A percentile compares a stretch with the other conserved stretches of the same genome.
phyloP scores from a whole-genome alignment of 2,113 vertebrate genomes.

The Tretioscincus oriximinensis region DNA sequence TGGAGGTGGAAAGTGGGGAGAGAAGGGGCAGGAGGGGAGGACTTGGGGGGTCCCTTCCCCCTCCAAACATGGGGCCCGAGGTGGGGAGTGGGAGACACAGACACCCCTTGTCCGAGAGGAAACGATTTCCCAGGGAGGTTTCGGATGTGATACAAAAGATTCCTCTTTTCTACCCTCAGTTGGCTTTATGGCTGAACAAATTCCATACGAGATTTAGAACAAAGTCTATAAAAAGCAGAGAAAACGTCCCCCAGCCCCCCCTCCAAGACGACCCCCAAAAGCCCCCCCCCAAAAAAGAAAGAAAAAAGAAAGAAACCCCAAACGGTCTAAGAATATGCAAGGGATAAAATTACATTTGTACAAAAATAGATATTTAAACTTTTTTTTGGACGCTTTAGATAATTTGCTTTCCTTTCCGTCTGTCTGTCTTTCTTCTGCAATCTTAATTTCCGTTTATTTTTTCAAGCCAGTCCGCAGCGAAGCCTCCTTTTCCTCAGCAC shows the following conservation, averaged over 20 bases:
- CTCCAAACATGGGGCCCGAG: neutral
- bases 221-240: conserved; percentile 55
- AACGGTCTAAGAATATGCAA: conserved; percentile 65
- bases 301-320: conserved; percentile 48
- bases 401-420: conserved; percentile 55
- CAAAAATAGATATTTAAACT: conserved; percentile 84
- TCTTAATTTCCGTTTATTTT: conserved; percentile 29
- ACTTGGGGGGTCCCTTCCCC: neutral
- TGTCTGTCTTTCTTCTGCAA: conserved; percentile 45
- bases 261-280: neutral
- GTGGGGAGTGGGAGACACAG: conserved; percentile 38
- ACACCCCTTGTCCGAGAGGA: conserved; percentile 38
- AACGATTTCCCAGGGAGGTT: conserved; percentile 28
- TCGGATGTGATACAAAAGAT: neutral
- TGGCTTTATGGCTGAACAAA: neutral
- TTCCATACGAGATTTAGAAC: conserved; percentile 43
- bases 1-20: neutral
- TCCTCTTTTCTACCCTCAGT: neutral
- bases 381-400: conserved; percentile 71
- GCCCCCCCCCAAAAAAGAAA: conserved; percentile 34
- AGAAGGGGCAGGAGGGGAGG: conserved; percentile 31
- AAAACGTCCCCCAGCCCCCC: conserved; percentile 30
- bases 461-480: conserved; percentile 57
- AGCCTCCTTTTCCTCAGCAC: conserved; percentile 61
- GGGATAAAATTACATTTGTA: conserved; percentile 85